phyloP scores from a whole-genome alignment of 2,113 vertebrate genomes.

The Odocoileus hemionus region DNA sequence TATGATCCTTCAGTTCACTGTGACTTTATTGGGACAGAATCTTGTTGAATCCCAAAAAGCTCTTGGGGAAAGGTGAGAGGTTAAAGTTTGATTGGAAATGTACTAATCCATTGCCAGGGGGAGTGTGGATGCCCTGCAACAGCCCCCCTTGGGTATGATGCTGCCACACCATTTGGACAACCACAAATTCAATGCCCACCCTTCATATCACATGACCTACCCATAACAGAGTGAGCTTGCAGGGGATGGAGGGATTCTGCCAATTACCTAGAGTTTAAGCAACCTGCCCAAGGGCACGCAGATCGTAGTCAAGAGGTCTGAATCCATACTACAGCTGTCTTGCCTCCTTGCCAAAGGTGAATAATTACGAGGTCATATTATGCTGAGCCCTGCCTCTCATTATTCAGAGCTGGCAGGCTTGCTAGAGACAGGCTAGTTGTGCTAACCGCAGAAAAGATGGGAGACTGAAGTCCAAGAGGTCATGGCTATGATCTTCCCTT shows the following conservation, averaged over 20 bases:
- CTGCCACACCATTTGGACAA: neutral
- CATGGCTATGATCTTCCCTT: neutral
- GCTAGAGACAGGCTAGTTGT: neutral
- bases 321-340: neutral
- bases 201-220: neutral
- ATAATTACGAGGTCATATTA: neutral
- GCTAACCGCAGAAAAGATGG: neutral
- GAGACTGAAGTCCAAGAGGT: neutral
- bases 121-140: neutral
- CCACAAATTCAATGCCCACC: neutral
- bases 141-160: neutral
- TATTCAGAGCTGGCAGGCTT: neutral
- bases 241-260: neutral
- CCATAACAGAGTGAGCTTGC: neutral
- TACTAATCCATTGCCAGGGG: neutral
- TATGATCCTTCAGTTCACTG: neutral
- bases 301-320: neutral
- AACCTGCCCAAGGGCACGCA: neutral
- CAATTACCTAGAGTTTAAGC: neutral
- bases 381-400: neutral
- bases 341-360: neutral
- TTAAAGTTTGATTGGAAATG: neutral
- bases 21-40: neutral
- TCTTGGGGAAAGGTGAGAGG: neutral
- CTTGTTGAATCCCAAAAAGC: neutral